These are phyloP conservation scores for Apus apus DNA, from an alignment of 2,113 vertebrate genomes.

Conservation along the genomic window DNA sequence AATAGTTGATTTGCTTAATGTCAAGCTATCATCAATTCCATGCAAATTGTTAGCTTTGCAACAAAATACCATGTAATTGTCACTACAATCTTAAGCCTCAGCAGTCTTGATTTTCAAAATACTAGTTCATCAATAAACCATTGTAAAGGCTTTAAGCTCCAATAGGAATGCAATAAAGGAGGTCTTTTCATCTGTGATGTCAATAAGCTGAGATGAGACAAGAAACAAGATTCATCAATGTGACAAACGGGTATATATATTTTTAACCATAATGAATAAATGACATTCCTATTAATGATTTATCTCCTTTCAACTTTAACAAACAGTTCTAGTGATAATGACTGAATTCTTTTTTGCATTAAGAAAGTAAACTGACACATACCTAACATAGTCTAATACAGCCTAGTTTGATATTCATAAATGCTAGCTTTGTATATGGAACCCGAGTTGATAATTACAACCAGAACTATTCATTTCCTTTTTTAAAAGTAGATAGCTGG, in stretches of 20 bases:
- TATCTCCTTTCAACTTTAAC: slow-evolving; percentile 53
- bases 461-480: slow-evolving; percentile 37
- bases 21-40: slow-evolving; percentile 44
- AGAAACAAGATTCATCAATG: slow-evolving; percentile 30
- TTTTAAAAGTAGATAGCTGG: slow-evolving; percentile 49
- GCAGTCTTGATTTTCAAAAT: slow-evolving; percentile 55
- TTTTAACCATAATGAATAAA: slow-evolving; percentile 60
- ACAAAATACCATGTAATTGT: slow-evolving; percentile 48
- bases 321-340: slow-evolving; percentile 47
- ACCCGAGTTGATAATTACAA: slow-evolving; percentile 18
- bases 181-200: slow-evolving; percentile 57
- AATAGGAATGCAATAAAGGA: slow-evolving; percentile 19
- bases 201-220: slow-evolving; percentile 57
- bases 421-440: slow-evolving; percentile 33
- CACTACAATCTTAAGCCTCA: slow-evolving; percentile 43
- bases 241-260: slow-evolving; percentile 39
- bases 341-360: slow-evolving; percentile 1
- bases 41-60: slow-evolving; percentile 57
- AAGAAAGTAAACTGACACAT: slow-evolving; percentile 29
- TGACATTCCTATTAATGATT: slow-evolving; percentile 62
- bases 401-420: slow-evolving; percentile 33
- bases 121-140: slow-evolving; percentile 64
- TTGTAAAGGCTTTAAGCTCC: slow-evolving; percentile 50
- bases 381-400: background rate
- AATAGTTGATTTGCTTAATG: slow-evolving; percentile 60